A percentile compares a stretch with the other conserved stretches of the same genome.
Conservation (phyloP, 2,113 vertebrate species). For the Malaclemys terrapin region DNA sequence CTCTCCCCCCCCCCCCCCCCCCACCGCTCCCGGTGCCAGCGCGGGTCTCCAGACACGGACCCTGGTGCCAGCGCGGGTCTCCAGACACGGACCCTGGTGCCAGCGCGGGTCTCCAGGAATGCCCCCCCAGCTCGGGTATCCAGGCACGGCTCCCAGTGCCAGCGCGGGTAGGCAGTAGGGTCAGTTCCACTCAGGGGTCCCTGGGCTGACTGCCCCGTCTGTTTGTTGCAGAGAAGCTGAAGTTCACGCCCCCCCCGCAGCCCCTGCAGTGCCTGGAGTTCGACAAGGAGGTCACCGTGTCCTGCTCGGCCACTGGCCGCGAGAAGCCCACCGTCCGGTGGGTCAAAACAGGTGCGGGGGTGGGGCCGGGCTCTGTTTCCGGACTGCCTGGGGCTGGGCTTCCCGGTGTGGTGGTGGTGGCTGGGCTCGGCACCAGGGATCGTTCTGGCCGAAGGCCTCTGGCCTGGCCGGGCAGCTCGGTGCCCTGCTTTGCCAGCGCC, state of each 20-base stretch:
- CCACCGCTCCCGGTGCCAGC: too few relatives aligned
- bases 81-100: too few relatives aligned
- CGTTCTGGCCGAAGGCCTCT: not conserved
- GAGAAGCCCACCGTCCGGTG: slow-evolving; percentile 92
- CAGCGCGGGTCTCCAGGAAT: too few relatives aligned
- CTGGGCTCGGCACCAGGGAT: not conserved
- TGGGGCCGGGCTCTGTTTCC: not conserved
- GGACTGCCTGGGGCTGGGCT: not conserved
- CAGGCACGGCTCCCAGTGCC: too few relatives aligned
- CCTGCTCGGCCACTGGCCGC: slow-evolving; percentile 92
- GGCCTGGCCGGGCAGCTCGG: accelerated
- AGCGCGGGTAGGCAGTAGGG: not conserved
- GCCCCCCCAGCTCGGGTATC: too few relatives aligned
- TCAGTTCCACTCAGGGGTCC: not conserved
- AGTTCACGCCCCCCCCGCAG: slow-evolving; percentile 95
- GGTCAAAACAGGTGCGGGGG: slow-evolving; percentile 89
- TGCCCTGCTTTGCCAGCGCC: not conserved
- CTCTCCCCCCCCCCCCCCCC: too few relatives aligned
- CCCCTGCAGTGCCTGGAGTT: slow-evolving; percentile 94
- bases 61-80: too few relatives aligned
- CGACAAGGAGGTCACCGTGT: slow-evolving; percentile 89
- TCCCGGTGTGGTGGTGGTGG: not conserved
- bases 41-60: too few relatives aligned
- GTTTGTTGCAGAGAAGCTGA: slow-evolving; percentile 91
- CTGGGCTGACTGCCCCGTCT: not conserved